Conservation (phyloP, 2,797 vertebrate species). For the Geotrypetes seraphini region DNA sequence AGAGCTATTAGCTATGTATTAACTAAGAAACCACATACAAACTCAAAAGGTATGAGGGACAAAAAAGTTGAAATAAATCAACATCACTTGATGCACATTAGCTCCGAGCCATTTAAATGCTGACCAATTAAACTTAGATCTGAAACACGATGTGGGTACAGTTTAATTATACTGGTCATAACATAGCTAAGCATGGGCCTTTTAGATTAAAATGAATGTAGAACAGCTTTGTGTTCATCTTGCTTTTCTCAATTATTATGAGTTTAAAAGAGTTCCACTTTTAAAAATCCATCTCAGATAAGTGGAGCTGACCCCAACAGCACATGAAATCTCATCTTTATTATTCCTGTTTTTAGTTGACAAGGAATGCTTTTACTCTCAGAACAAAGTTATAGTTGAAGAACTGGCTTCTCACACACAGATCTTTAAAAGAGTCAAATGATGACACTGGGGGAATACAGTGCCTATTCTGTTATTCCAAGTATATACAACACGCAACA, state of each 20-base stretch:
- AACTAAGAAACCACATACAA: slow-evolving; percentile 83
- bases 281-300: slow-evolving; percentile 48
- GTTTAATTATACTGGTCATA: slow-evolving; percentile 41
- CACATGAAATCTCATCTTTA: too few species aligned
- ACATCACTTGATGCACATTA: slow-evolving; percentile 70
- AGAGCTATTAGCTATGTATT: slow-evolving; percentile 95
- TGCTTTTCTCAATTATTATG: slow-evolving; percentile 66
- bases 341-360: slow-evolving; percentile 58
- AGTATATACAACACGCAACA: slow-evolving; percentile 89
- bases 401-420: slow-evolving; percentile 65
- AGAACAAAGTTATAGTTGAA: slow-evolving; percentile 61
- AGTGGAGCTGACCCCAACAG: slow-evolving; percentile 28
- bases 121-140: slow-evolving; percentile 48
- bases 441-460: slow-evolving; percentile 59
- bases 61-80: slow-evolving; percentile 44
- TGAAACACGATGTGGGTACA: slow-evolving; percentile 48
- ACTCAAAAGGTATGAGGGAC: slow-evolving; percentile 65
- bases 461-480: slow-evolving; percentile 75
- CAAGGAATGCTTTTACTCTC: slow-evolving; percentile 79
- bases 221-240: slow-evolving; percentile 65
- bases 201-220: slow-evolving; percentile 70
- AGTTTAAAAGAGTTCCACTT: slow-evolving; percentile 72
- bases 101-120: slow-evolving; percentile 57
- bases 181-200: slow-evolving; percentile 58
- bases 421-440: slow-evolving; percentile 72